phyloP scores from a whole-genome alignment of 2,888 invertebrate species.

The Melitaea athalia region DNA sequence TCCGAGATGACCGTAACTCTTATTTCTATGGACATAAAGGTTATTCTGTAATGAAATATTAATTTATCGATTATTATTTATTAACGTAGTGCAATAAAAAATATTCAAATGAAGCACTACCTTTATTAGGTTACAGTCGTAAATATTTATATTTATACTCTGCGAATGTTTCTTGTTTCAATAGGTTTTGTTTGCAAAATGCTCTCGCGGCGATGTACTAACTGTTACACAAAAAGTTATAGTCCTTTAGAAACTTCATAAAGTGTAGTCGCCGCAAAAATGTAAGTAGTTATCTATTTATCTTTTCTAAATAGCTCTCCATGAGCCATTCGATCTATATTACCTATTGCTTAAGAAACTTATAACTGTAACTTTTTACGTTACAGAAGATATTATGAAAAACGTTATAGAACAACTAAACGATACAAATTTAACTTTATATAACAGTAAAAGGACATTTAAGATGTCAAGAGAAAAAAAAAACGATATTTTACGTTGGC shows the following conservation, averaged over 20 bases:
- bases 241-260: conserved; percentile 3
- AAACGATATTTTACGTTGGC: not conserved
- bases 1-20: not conserved
- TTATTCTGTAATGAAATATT: conserved; percentile 18
- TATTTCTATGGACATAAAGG: conserved; percentile 21
- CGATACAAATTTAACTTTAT: not conserved
- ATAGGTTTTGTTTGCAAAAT: conserved; percentile 1
- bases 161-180: conserved; percentile 14
- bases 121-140: conserved; percentile 27
- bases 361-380: no score
- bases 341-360: not conserved
- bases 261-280: not conserved
- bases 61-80: conserved; percentile 16
- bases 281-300: not conserved
- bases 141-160: conserved; percentile 26
- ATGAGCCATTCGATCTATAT: not conserved
- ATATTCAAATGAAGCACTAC: conserved; percentile 26
- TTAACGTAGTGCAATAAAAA: conserved; percentile 21
- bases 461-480: not conserved
- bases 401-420: not conserved
- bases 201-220: not conserved
- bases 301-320: not conserved
- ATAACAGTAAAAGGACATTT: conserved; percentile 4
- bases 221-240: not conserved
- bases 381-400: not conserved